phyloP scores from a whole-genome alignment of 2,113 vertebrate species.

The Rhinolophus sinicus region DNA sequence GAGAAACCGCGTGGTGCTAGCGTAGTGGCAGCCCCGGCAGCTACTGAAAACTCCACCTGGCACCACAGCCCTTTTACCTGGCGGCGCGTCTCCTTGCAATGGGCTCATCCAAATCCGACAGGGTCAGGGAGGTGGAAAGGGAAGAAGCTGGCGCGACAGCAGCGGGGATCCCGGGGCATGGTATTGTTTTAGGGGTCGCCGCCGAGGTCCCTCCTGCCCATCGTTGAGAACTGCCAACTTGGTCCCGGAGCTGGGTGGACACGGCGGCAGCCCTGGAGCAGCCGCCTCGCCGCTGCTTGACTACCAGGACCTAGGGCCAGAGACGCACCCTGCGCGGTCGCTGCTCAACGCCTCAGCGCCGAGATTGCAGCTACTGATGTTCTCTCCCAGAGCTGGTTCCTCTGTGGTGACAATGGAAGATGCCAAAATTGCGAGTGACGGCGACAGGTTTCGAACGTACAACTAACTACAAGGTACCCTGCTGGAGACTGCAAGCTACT shows the following conservation, averaged over 20 bases:
- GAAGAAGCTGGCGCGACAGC: slow-evolving; percentile 75
- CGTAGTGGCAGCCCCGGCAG: rapidly evolving
- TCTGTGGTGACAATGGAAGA: slow-evolving; percentile 67
- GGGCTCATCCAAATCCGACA: slow-evolving; percentile 86
- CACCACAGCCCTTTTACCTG: slow-evolving; percentile 78
- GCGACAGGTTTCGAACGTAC: slow-evolving; percentile 77
- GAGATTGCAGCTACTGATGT: slow-evolving; percentile 44
- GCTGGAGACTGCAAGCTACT: slow-evolving; percentile 23
- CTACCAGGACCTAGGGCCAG: rapidly evolving
- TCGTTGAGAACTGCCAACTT: slow-evolving; percentile 77
- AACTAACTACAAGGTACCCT: slow-evolving; percentile 66
- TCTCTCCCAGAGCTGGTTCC: slow-evolving; percentile 69
- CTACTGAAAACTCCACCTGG: slow-evolving; percentile 31
- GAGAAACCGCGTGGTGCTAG: not conserved
- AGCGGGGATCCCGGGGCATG: slow-evolving; percentile 84
- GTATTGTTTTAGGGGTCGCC: slow-evolving; percentile 85
- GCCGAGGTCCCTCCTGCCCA: slow-evolving; percentile 83
- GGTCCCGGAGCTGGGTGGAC: slow-evolving; percentile 53
- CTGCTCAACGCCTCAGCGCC: not conserved
- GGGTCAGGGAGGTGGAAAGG: slow-evolving; percentile 86
- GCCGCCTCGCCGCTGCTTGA: not conserved
- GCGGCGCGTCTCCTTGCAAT: slow-evolving; percentile 6
- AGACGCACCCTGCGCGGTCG: not conserved
- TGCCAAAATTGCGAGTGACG: slow-evolving; percentile 70
- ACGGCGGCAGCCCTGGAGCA: slow-evolving; percentile 35